phyloP scores from a whole-genome alignment of 2,113 vertebrate species.

The Centrocercus urophasianus region DNA sequence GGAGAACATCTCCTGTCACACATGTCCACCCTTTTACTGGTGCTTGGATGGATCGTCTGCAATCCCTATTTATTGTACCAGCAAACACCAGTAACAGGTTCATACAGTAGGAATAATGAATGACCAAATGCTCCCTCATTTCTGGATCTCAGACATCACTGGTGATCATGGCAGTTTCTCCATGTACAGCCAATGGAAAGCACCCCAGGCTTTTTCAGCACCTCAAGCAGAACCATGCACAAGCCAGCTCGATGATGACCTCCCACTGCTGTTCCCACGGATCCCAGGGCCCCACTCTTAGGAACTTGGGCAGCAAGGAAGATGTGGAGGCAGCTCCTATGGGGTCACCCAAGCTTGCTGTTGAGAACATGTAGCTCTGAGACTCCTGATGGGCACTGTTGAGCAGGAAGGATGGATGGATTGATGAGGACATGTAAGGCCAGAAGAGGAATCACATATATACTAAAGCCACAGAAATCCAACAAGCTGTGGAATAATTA shows the following conservation, averaged over 20 bases:
- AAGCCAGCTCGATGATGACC: neutral
- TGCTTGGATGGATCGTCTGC: neutral
- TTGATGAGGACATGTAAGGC: fast-evolving
- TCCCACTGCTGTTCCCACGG: neutral
- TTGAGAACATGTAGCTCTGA: fast-evolving
- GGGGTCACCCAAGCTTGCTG: fast-evolving
- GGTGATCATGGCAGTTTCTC: neutral
- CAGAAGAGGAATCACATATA: neutral
- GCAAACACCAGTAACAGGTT: neutral
- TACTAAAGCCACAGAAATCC: neutral
- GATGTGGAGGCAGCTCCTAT: fast-evolving
- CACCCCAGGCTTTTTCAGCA: neutral
- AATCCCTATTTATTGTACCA: neutral
- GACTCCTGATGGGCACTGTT: neutral
- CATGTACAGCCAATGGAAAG: neutral
- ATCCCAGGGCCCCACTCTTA: neutral
- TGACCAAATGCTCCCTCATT: neutral
- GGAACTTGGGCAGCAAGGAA: neutral
- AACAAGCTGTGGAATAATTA: neutral
- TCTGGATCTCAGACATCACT: neutral
- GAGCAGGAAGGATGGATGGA: neutral
- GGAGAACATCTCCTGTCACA: neutral
- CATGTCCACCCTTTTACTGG: neutral
- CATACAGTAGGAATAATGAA: neutral
- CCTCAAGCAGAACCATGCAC: neutral